These are phyloP conservation scores for Platyrinchus mystaceus DNA, from an alignment of 2,797 vertebrate species.

Conservation along the genomic window DNA sequence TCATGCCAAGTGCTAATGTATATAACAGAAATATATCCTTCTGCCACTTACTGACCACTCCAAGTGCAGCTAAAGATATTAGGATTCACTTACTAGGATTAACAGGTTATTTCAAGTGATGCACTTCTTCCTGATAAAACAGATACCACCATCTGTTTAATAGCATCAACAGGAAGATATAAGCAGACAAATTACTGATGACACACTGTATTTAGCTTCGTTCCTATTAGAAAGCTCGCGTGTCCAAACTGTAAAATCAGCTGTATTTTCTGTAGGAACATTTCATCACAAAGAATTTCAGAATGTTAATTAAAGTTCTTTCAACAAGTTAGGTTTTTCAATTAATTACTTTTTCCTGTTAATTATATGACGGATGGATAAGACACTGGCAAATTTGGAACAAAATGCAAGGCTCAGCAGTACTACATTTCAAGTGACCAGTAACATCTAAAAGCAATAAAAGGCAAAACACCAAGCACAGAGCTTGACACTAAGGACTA, in stretches of 20 bases:
- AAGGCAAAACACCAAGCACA: not conserved
- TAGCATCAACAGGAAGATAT: conserved; percentile 1
- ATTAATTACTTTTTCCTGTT: conserved; percentile 40
- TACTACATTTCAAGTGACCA: not conserved
- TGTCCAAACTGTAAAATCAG: not conserved
- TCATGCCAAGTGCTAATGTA: not conserved
- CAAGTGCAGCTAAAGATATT: not conserved
- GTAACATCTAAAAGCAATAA: not conserved
- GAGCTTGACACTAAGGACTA: not conserved
- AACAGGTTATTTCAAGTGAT: conserved; percentile 39
- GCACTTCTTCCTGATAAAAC: not conserved
- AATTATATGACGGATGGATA: conserved; percentile 22
- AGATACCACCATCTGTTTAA: conserved; percentile 8
- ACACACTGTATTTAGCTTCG: not conserved
- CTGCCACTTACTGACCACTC: not conserved
- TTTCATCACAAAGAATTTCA: conserved; percentile 8
- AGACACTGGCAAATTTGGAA: not conserved
- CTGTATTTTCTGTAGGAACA: not conserved
- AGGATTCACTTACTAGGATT: conserved; percentile 11
- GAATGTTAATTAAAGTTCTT: conserved; percentile 35
- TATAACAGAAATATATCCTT: not conserved
- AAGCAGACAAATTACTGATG: not conserved
- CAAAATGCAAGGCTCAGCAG: not conserved
- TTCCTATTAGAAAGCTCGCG: not conserved
- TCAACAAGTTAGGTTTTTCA: conserved; percentile 33